Conservation (phyloP, 2,888 invertebrate species). For the Andrena marginata region DNA sequence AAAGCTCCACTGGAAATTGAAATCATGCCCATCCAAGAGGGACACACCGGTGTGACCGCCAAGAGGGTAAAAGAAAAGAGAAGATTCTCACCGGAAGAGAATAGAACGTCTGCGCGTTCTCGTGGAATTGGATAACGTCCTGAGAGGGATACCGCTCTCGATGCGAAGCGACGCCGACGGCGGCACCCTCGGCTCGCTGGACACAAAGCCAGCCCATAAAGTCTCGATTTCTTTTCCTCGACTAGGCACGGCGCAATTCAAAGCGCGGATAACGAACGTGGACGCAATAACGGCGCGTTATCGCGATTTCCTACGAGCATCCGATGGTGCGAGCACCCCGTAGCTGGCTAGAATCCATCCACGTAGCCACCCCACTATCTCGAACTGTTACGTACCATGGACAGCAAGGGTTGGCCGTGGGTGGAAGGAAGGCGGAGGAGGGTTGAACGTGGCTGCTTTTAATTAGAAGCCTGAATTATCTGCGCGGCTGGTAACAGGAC, state of each 20-base stretch:
- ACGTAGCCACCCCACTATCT: background rate
- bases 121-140: slow-evolving; percentile 52
- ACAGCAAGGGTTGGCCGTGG: background rate
- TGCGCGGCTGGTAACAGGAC: slow-evolving; percentile 58
- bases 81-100: background rate
- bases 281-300: slow-evolving; percentile 30
- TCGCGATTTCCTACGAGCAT: slow-evolving; percentile 15
- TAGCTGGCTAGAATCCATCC: background rate
- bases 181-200: slow-evolving; percentile 23
- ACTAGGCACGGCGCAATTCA: slow-evolving; percentile 36
- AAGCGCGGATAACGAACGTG: slow-evolving; percentile 51
- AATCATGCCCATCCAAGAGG: too few species aligned
- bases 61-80: background rate
- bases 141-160: slow-evolving; percentile 49
- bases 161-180: slow-evolving; percentile 41
- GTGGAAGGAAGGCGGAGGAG: background rate
- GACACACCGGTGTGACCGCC: too few species aligned
- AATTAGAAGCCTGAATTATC: slow-evolving; percentile 76
- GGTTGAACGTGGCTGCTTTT: slow-evolving; percentile 63
- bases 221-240: slow-evolving; percentile 58
- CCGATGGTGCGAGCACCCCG: background rate
- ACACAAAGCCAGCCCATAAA: slow-evolving; percentile 59
- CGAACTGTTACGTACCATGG: slow-evolving; percentile 28
- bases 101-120: slow-evolving; percentile 12
- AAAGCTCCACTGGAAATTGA: too few species aligned